Base-by-base conservation (phyloP, 1,140 invertebrate genomes). In the Halesus radiatus region DNA sequence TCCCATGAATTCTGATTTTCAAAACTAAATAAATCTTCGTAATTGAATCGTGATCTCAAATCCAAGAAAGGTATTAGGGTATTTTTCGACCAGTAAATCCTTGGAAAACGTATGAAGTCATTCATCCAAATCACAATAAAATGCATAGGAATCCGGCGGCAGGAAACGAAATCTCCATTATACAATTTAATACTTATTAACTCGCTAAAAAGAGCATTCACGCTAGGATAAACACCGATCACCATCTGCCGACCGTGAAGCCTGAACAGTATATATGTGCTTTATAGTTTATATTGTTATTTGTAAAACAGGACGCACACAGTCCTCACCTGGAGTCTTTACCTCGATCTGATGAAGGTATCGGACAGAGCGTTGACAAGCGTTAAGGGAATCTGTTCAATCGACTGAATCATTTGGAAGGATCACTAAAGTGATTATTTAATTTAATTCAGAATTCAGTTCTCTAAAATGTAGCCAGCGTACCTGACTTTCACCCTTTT, bases 101-200 rank as follows among this genome's bases (percentile, higher is more conserved):
- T 10, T 13, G 10, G 37, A 45, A 45, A 45, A 45, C 37, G 37
- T 45, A 45, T 45, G 23, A 68, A 68, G n/a, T 50, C 64, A 37
- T 15, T 37, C 64, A 68, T 18, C 64, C 64, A 68, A 18, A 32
- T 37, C 29, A 68, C 23, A 68, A 68, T 16, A 68, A 68, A 68
- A 37, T 37, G 29, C 26, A 10, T 10, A 50, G 37, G 23, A 32
- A 52, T 18, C n/a, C 68, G 26, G 1, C 68, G 52, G 68, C 68
- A 23, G 68, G 66, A 23, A 72, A 52, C 37, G 45, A 72, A 54
- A 53, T 72, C 32, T 20, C 66, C 18, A 70, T 70, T 70, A 72
- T 72, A 54, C 68, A 72, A 72, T 72, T 53, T 18, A 72, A n/a
- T 72, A 53, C 68, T 72, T 52, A 72, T 72, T 72, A 23, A n/a